These are phyloP conservation scores for Poeciliopsis turrubarensis DNA, from an alignment of 2,113 vertebrate species.

Conservation along the genomic window DNA sequence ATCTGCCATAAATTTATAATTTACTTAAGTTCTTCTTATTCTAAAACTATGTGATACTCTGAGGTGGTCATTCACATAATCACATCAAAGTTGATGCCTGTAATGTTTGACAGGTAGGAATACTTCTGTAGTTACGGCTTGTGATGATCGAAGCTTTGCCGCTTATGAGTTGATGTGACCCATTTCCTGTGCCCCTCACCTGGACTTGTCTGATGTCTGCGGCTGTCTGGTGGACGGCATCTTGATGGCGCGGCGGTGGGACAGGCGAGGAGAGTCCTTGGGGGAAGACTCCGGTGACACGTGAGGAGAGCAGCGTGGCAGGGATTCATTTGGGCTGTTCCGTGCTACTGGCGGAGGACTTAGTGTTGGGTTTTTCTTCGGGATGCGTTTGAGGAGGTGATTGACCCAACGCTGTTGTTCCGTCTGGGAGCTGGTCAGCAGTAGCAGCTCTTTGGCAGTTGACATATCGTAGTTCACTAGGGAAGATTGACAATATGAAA, in stretches of 20 bases:
- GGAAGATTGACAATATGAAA: not conserved
- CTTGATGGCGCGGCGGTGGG: conserved; percentile 85
- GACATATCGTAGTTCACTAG: conserved; percentile 97
- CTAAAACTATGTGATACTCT: no score
- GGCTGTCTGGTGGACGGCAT: conserved; percentile 62
- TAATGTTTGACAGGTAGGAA: no score
- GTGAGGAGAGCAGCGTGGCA: conserved; percentile 34
- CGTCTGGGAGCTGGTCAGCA: conserved; percentile 89
- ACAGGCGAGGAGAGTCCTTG: conserved; percentile 76
- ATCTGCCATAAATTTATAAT: no score
- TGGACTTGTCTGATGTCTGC: conserved; percentile 63
- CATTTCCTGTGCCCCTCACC: conserved; percentile 56
- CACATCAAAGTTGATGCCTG: no score
- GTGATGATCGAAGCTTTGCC: no score
- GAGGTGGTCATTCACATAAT: no score
- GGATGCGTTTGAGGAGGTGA: conserved; percentile 93
- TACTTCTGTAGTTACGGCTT: no score
- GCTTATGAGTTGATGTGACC: no score
- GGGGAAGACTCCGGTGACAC: conserved; percentile 74
- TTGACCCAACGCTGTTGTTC: conserved; percentile 97
- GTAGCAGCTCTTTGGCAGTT: conserved; percentile 93
- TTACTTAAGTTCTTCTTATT: no score
- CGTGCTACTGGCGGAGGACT: conserved; percentile 75
- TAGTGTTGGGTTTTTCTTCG: conserved; percentile 86
- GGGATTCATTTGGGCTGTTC: not conserved